Conservation (phyloP, 2,113 vertebrate genomes). For the Muntiacus muntjak region DNA sequence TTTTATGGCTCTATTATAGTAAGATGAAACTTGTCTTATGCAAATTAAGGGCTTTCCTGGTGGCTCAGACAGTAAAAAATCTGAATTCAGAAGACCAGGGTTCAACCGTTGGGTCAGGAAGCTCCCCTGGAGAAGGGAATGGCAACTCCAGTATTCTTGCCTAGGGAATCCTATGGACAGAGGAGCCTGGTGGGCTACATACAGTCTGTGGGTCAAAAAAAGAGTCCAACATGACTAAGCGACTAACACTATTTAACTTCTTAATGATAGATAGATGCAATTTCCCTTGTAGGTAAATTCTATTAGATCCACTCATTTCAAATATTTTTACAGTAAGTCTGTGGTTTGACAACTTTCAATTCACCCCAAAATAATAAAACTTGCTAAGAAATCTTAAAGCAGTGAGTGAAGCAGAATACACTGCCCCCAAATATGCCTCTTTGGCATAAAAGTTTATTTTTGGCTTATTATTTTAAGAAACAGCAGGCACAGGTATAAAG, state of each 20-base stretch:
- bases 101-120: background rate
- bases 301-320: background rate
- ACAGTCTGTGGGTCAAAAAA: background rate
- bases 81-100: background rate
- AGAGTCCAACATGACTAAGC: background rate
- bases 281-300: background rate
- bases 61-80: background rate
- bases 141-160: background rate
- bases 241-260: background rate
- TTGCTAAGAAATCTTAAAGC: background rate
- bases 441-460: background rate
- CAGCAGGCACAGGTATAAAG: background rate
- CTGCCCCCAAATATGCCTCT: background rate
- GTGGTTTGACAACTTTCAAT: background rate
- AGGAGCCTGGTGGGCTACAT: background rate
- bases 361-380: background rate
- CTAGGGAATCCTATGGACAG: background rate
- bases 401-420: background rate
- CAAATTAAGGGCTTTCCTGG: background rate
- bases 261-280: background rate
- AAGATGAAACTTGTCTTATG: background rate
- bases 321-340: slow-evolving; percentile 8
- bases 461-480: background rate
- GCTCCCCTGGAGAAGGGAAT: background rate
- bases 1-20: background rate